These are phyloP conservation scores for Hedychridium roseum DNA, from an alignment of 2,888 invertebrate species.

Conservation along the genomic window DNA sequence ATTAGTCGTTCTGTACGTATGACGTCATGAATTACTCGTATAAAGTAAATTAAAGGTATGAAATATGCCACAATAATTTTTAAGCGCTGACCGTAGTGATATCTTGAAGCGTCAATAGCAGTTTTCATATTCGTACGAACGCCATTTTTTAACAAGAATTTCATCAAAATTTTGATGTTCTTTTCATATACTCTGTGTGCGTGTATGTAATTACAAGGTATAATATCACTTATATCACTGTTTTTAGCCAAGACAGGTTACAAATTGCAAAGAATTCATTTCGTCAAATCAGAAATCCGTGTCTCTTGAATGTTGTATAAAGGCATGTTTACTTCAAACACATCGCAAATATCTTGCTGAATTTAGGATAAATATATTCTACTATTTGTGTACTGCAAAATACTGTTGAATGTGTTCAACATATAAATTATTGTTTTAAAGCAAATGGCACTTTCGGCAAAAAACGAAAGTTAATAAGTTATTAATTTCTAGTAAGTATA, in stretches of 20 bases:
- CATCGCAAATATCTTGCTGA: neutral
- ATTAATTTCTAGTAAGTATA: conserved; percentile 28
- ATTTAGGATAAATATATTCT: neutral
- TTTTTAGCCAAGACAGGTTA: conserved; percentile 26
- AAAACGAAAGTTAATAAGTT: conserved; percentile 32
- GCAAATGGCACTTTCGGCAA: conserved; percentile 28
- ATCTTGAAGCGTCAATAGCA: too few species aligned
- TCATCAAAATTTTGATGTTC: conserved; percentile 15
- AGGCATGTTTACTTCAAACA: neutral
- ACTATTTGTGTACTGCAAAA: conserved; percentile 9
- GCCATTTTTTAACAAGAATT: too few species aligned
- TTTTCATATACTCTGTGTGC: conserved; percentile 20
- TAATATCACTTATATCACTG: conserved; percentile 16
- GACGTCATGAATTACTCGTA: too few species aligned
- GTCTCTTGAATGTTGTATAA: conserved; percentile 13
- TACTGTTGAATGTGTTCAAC: conserved; percentile 18
- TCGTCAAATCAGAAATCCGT: conserved; percentile 11
- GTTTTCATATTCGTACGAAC: too few species aligned
- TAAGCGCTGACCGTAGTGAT: too few species aligned
- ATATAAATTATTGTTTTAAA: conserved; percentile 26
- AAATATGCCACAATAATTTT: too few species aligned
- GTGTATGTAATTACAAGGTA: conserved; percentile 25
- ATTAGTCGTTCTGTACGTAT: too few species aligned
- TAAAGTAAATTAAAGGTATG: too few species aligned
- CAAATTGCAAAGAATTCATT: conserved; percentile 11